Base-by-base conservation (phyloP, 2,888 invertebrate genomes). In the Eristalis pertinax region DNA sequence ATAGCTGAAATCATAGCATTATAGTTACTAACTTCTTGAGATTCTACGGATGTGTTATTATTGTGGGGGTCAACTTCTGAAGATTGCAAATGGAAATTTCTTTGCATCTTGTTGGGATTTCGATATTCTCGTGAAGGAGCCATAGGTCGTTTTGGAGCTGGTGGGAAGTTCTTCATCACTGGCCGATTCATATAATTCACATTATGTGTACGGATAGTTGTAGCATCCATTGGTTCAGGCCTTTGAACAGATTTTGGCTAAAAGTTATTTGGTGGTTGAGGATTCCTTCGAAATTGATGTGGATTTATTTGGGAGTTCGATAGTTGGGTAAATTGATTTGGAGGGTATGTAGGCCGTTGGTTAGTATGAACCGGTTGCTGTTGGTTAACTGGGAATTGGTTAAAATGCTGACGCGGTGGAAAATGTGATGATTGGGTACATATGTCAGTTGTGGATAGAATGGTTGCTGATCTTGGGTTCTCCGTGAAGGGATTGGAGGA, bases 131-230 rank as follows among this genome's bases (percentile, higher is more conserved):
- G 43, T 56, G 64, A 56, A 19, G 74, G 24, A 41, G 22, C 38
- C 65, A 56, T 64, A 24, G 65, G 74, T 32, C 74, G 56, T 13
- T 63, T 58, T 15, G 69, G 24, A n/a, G 79, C 79, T 24, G 82
- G 79, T 50, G 82, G 88, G 43, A 82, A 63, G 19, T 75, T 60
- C 13, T 77, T 73, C n/a, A 24, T 43, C 29, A 26, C 50, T 62
- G 75, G 83, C 4, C 74, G 43, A 50, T 85, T 88, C 69, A 73
- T 79, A 22, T 80, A 88, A 62, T 83, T 85, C 10, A 82, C 62
- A 19, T 62, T 72, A 56, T 63, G 60, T 1, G 72, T 63, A 19
- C 19, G n/a, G 29, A n/a, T 43, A 41, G 43, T 70, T 13, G 35
- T 24, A 56, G 38, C 24, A 60, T 70, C 60, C 70, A 70, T 70